A percentile compares a stretch with the other conserved stretches of the same genome.
phyloP scores from a whole-genome alignment of 2,888 invertebrate genomes.

The Hydrotaea diabolus region DNA sequence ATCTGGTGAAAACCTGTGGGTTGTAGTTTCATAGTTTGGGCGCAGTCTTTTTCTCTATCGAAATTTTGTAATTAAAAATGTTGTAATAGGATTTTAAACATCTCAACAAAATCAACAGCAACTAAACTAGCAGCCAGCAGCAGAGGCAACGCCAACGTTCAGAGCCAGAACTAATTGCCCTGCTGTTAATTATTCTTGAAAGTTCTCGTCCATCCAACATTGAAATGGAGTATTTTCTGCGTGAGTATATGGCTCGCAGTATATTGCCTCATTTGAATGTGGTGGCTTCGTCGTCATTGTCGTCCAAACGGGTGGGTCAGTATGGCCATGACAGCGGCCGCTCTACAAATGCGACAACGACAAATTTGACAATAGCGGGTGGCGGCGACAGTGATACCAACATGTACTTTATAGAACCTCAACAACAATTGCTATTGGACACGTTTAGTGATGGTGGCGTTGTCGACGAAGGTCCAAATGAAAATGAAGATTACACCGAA shows the following conservation, averaged over 20 bases:
- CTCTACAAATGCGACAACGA: conserved; percentile 37
- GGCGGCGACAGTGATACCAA: conserved; percentile 64
- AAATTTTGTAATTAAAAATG: conserved; percentile 32
- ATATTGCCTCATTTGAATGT: conserved; percentile 68
- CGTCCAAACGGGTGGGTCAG: not conserved
- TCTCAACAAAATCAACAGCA: conserved; percentile 3
- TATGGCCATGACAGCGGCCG: not conserved
- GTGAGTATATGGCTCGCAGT: conserved; percentile 71
- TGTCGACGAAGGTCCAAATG: conserved; percentile 22
- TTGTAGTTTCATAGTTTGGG: not conserved
- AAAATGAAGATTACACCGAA: conserved; percentile 51
- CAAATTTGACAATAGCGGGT: conserved; percentile 31
- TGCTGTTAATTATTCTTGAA: conserved; percentile 41
- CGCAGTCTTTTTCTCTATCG: not conserved
- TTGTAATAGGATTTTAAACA: not conserved
- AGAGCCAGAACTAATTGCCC: conserved; percentile 26
- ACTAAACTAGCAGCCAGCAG: not conserved
- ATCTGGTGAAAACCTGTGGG: not conserved
- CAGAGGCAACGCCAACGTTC: not conserved
- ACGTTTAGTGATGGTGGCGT: conserved; percentile 18
- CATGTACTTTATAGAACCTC: conserved; percentile 72
- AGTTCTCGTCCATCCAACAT: not conserved
- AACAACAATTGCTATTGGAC: conserved; percentile 67
- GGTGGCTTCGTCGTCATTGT: not conserved
- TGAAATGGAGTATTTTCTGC: conserved; percentile 68